A percentile compares a stretch with the other conserved stretches of the same genome.
These are phyloP conservation scores for Drosophila trapezifrons DNA, from an alignment of 1,140 invertebrate species.

Conservation along the genomic window DNA sequence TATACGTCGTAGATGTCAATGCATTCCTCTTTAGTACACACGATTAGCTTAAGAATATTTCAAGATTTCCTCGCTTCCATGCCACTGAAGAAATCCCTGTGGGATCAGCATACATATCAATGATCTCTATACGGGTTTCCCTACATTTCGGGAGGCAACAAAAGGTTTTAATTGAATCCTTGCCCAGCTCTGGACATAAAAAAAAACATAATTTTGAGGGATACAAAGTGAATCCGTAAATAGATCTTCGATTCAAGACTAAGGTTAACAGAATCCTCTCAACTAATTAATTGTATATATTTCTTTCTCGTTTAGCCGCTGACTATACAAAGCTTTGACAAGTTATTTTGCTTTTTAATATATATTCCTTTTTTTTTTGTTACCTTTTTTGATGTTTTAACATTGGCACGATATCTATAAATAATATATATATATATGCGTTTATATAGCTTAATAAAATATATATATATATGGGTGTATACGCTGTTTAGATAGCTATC, in stretches of 20 bases:
- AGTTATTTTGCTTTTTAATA: conserved; percentile 27
- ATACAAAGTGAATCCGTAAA: conserved; percentile 1
- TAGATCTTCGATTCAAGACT: conserved; percentile 48
- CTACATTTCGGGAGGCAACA: neutral
- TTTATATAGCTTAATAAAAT: conserved; percentile 44
- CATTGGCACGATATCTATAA: conserved; percentile 77
- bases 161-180: no score
- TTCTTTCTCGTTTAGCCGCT: conserved; percentile 32
- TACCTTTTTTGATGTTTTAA: conserved; percentile 48
- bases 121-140: neutral
- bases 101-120: conserved; percentile 4
- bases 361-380: conserved; percentile 35
- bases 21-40: conserved; percentile 31
- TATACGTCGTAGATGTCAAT: conserved; percentile 35
- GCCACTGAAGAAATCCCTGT: neutral
- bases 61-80: conserved; percentile 12
- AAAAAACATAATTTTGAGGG: conserved; percentile 4
- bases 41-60: conserved; percentile 36
- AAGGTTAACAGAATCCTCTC: conserved; percentile 49
- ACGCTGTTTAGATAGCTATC: conserved; percentile 33
- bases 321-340: conserved; percentile 60
- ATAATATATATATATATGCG: conserved; percentile 56
- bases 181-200: no score
- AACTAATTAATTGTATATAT: conserved; percentile 39
- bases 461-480: conserved; percentile 47